These are phyloP conservation scores for Archaeoteleia sp. DNA, from an alignment of 2,888 invertebrate species.

Conservation along the genomic window DNA sequence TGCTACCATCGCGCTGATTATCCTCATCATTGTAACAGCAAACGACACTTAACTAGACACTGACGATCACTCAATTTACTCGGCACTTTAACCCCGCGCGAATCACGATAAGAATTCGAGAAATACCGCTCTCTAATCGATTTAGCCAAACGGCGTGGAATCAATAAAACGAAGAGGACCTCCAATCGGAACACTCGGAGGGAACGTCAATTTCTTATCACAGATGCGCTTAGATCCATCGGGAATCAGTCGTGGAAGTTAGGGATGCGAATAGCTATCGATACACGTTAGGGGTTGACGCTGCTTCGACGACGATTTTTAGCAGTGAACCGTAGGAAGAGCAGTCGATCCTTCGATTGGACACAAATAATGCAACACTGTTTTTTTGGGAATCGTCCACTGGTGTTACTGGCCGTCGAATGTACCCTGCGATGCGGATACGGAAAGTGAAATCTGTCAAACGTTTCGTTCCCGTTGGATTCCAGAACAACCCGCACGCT, in stretches of 20 bases:
- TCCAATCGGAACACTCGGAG: conserved; percentile 1
- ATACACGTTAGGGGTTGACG: not conserved
- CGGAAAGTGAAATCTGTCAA: conserved; percentile 18
- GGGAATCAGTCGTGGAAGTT: not conserved
- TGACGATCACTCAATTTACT: not conserved
- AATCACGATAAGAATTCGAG: too few relatives aligned
- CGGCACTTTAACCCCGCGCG: conserved; percentile 19
- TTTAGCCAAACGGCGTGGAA: too few relatives aligned
- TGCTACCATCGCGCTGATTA: too few relatives aligned
- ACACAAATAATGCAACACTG: too few relatives aligned
- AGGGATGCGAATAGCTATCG: not conserved
- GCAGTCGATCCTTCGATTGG: too few relatives aligned
- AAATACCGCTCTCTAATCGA: too few relatives aligned
- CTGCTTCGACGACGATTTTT: not conserved
- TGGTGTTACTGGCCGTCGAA: too few relatives aligned
- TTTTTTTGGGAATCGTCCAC: too few relatives aligned
- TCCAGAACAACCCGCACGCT: conserved; percentile 63
- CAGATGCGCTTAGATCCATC: conserved; percentile 2
- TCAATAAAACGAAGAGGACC: not conserved
- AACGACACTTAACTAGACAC: too few relatives aligned
- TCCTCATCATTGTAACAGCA: too few relatives aligned
- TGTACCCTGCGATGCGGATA: not conserved
- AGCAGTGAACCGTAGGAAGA: too few relatives aligned
- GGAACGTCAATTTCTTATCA: conserved; percentile 20
- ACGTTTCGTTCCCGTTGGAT: conserved; percentile 4